A percentile compares a stretch with the other conserved stretches of the same genome.
phyloP scores from a whole-genome alignment of 1,140 invertebrate species.

The Scaptomyza graminum region DNA sequence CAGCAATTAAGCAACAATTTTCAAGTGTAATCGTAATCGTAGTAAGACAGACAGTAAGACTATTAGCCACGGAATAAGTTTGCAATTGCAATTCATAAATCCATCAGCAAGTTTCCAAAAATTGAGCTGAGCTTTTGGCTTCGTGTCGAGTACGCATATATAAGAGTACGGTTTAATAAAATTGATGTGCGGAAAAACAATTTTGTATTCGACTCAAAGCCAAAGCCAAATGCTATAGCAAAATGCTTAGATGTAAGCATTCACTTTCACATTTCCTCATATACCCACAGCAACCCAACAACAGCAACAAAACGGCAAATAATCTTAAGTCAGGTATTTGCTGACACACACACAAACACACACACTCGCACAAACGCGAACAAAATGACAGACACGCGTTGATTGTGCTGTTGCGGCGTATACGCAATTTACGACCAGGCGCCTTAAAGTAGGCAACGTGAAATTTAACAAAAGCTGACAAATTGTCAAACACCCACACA shows the following conservation, averaged over 20 bases:
- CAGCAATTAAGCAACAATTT: constrained; percentile 77
- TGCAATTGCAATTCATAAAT: constrained; percentile 56
- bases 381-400: background rate
- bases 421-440: constrained; percentile 35
- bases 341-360: constrained; percentile 5
- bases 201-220: constrained; percentile 27
- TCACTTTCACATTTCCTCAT: background rate
- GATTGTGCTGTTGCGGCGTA: constrained; percentile 19
- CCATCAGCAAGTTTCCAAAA: constrained; percentile 55
- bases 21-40: constrained; percentile 53
- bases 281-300: constrained; percentile 16
- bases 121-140: constrained; percentile 34
- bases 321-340: constrained; percentile 54
- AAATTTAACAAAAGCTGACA: constrained; percentile 54
- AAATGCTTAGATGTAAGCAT: constrained; percentile 7
- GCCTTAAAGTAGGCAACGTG: constrained; percentile 50
- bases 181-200: constrained; percentile 50
- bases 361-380: background rate
- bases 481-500: constrained; percentile 31
- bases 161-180: too few relatives aligned
- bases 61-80: background rate
- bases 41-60: constrained; percentile 22
- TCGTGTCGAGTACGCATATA: background rate
- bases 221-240: constrained; percentile 4
- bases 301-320: constrained; percentile 40